Evolutionary conservation across 2,113 vertebrate genomes (phyloP).

Genomic region (Chascanopsetta lugubris): DNA sequence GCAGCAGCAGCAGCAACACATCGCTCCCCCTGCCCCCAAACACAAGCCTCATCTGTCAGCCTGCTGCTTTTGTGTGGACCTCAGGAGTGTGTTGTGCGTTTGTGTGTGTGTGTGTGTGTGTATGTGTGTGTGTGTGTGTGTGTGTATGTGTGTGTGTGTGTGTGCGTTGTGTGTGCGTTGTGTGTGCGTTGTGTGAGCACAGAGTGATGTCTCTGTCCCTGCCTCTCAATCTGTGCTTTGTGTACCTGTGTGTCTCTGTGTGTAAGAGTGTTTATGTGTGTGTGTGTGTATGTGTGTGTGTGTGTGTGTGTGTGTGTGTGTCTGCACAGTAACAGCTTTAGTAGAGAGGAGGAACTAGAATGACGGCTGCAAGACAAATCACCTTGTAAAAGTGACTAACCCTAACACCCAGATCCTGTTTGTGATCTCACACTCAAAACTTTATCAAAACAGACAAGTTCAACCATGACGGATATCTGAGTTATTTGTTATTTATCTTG

Average conservation of each 20-base stretch:
- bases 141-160: no score
- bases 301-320: slow-evolving; percentile 5
- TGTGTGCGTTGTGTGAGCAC: slow-evolving; percentile 58
- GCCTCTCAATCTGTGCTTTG: slow-evolving; percentile 58
- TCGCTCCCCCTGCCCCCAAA: slow-evolving; percentile 62
- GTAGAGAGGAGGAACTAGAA: slow-evolving; percentile 3
- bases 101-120: no score
- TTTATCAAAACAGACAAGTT: not conserved
- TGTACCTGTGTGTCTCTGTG: slow-evolving; percentile 23
- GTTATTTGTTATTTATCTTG: not conserved
- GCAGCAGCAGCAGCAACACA: slow-evolving; percentile 59
- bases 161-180: slow-evolving; percentile 65
- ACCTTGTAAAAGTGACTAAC: not conserved
- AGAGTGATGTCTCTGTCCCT: slow-evolving; percentile 67
- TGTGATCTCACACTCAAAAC: not conserved
- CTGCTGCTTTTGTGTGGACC: slow-evolving; percentile 71
- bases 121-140: no score
- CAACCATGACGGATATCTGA: not conserved
- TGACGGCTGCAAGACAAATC: not conserved
- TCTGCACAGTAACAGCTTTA: slow-evolving; percentile 30
- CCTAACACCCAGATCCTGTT: not conserved
- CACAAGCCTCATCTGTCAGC: slow-evolving; percentile 77
- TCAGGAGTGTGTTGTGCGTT: slow-evolving; percentile 54
- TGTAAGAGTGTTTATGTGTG: slow-evolving; percentile 10
- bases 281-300: slow-evolving; percentile 17